Conservation (phyloP, 2,888 invertebrate genomes). For the Margaritifera margaritifera region DNA sequence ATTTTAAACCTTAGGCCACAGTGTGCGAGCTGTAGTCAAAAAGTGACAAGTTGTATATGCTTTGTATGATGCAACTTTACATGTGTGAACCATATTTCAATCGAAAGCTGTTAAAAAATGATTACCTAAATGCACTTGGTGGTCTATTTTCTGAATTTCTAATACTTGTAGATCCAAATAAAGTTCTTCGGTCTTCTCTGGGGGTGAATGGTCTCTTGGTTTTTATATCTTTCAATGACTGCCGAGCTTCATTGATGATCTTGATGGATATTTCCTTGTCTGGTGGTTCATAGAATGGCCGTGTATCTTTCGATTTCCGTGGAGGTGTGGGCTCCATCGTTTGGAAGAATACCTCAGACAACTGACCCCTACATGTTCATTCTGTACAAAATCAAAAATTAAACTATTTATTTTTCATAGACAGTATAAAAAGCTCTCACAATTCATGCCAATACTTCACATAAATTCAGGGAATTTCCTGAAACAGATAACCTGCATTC, state of each 20-base stretch:
- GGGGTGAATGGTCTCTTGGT: constrained; percentile 91
- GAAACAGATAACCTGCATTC: not conserved
- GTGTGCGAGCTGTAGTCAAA: not conserved
- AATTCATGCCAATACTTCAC: no score
- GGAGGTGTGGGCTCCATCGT: constrained; percentile 42
- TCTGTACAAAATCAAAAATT: not conserved
- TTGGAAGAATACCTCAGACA: not conserved
- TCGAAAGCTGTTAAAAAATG: not conserved
- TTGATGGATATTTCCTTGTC: constrained; percentile 63
- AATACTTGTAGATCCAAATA: constrained; percentile 78
- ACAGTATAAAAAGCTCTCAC: no score
- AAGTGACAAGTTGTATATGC: not conserved
- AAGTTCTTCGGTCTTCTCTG: constrained; percentile 83
- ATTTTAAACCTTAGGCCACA: constrained; percentile 4
- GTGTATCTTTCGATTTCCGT: constrained; percentile 49
- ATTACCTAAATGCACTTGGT: constrained; percentile 71
- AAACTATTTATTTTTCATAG: not conserved
- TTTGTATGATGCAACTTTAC: not conserved
- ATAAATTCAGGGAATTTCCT: no score
- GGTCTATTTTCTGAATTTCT: constrained; percentile 68
- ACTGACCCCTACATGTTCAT: not conserved
- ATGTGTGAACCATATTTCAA: not conserved
- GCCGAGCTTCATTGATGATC: constrained; percentile 70
- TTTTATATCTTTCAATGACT: constrained; percentile 78
- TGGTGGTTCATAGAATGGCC: constrained; percentile 68